Conservation (phyloP, 2,113 vertebrate genomes). For the Podilymbus podiceps region DNA sequence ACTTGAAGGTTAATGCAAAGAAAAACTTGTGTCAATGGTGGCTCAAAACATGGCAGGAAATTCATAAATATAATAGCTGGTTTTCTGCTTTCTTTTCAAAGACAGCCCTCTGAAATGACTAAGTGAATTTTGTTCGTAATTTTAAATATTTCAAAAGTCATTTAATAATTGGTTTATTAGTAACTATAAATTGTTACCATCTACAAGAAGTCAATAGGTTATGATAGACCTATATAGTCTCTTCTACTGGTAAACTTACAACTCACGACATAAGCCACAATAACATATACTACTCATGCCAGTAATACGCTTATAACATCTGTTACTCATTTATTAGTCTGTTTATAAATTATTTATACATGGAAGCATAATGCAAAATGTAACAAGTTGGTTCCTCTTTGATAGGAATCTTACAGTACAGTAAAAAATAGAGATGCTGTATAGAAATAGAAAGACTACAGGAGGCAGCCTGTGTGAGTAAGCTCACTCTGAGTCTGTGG, state of each 20-base stretch:
- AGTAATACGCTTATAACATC: background rate
- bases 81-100: background rate
- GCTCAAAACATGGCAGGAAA: background rate
- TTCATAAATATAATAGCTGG: background rate
- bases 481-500: background rate
- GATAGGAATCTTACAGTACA: background rate
- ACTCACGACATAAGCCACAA: background rate
- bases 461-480: background rate
- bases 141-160: background rate
- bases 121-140: background rate
- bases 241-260: background rate
- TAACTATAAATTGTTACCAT: background rate
- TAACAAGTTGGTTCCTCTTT: background rate
- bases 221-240: background rate
- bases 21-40: background rate
- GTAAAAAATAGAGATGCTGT: background rate
- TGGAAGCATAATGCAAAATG: background rate
- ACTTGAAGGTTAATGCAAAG: background rate
- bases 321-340: background rate
- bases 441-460: background rate
- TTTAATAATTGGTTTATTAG: background rate
- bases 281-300: background rate
- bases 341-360: background rate
- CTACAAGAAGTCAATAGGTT: background rate
- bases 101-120: background rate